Base-by-base conservation (phyloP, 2,888 invertebrate genomes). In the Lissonota sp. region DNA sequence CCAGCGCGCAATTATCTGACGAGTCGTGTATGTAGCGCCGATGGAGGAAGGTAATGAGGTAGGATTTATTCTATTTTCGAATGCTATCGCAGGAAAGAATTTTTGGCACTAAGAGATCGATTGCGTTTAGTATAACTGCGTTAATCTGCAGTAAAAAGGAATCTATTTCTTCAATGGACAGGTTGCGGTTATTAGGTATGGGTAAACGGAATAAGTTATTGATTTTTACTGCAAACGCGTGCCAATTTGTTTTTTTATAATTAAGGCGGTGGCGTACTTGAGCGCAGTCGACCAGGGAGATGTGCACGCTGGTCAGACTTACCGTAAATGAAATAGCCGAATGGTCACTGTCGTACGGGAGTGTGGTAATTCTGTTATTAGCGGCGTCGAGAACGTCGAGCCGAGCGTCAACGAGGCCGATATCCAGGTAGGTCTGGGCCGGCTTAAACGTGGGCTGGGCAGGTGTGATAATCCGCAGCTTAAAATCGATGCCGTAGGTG, bases 341-440 rank as follows among this genome's bases (percentile, higher is more conserved):
- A 8, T 70, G 58, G 6, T 70, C 70, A n/a, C 70, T 39, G 6
- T 70, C 70, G n/a, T 70, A 70, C 0, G 69, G 69, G 6, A 57
- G 44, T 3, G 57, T 69, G 1, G 0, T 6, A 6, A 69, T 14
- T 53, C 42, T 40, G 0, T 10, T 14, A 5, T 66, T 37, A 4
- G 6, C 16, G 8, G 5, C 0, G 6, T 58, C 51, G 2, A n/a
- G 4, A 1, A n/a, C 12, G 10, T 10, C n/a, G 0, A 57, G 1
- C 37, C 57, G 42, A 3, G 57, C 6, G 8, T 69, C 57, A 0
- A 37, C 8, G 1, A 69, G 4, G 10, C 53, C 16, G 0, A 57
- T 69, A 8, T 67, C 67, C 0, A 67, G 67, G 12, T 12, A 12
- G 1, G 69, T 49, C 6, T 49, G 12, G 0, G 58, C 60, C 0